These are phyloP conservation scores for Coenonympha glycerion DNA, from an alignment of 2,888 invertebrate genomes.

Conservation along the genomic window DNA sequence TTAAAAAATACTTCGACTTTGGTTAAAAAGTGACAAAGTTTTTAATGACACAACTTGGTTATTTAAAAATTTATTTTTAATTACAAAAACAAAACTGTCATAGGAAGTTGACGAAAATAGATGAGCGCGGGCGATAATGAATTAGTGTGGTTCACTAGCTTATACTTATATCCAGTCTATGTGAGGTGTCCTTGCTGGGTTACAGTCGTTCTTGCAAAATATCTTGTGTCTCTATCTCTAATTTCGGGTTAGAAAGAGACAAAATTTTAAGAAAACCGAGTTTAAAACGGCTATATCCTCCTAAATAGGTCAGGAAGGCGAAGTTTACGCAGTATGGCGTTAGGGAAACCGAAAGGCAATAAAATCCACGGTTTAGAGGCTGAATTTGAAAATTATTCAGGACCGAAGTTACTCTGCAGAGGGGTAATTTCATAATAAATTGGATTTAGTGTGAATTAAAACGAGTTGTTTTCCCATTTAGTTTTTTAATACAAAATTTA, in stretches of 20 bases:
- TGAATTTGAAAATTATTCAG: conserved; percentile 63
- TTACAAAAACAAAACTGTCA: too few species aligned
- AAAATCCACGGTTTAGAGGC: conserved; percentile 55
- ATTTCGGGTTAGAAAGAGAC: conserved; percentile 43
- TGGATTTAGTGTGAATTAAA: conserved; percentile 22
- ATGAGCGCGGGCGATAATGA: too few species aligned
- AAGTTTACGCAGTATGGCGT: conserved; percentile 68
- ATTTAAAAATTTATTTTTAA: too few species aligned
- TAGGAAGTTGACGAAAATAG: too few species aligned
- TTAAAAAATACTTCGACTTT: too few species aligned
- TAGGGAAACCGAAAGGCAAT: conserved; percentile 64
- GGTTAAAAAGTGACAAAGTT: too few species aligned
- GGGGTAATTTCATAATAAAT: conserved; percentile 27
- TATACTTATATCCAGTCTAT: neutral
- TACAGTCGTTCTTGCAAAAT: conserved; percentile 27
- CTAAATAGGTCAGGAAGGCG: conserved; percentile 75
- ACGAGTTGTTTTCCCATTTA: neutral
- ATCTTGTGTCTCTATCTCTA: conserved; percentile 42
- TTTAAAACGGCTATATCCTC: conserved; percentile 61
- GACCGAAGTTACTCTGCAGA: conserved; percentile 34
- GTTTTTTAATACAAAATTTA: neutral
- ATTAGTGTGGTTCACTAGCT: neutral
- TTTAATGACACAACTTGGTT: too few species aligned
- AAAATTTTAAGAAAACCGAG: conserved; percentile 43
- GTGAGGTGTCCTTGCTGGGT: conserved; percentile 15